Base-by-base conservation (phyloP, 2,888 invertebrate species). In the Eudasyphora cyanicolor region DNA sequence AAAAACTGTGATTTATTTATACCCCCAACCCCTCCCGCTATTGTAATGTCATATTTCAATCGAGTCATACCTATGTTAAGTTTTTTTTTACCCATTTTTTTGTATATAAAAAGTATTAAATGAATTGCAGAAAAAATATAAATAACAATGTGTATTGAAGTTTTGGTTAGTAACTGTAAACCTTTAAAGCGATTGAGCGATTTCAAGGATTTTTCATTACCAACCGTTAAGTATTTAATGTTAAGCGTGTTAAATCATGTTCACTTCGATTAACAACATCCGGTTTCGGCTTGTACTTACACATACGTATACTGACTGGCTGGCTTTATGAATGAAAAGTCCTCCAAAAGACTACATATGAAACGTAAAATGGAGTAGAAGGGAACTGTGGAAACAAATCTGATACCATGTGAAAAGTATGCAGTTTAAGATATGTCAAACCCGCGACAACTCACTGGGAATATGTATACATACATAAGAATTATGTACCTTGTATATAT, bases 51-150 rank as follows among this genome's bases (percentile, higher is more conserved):
- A 38, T 45, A n/a, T 29, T 42, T 29, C 12, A 42, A 67, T 42
- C 67, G 42, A 67, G 73, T 67, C 73, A 78, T 79, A n/a, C n/a
- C n/a, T n/a, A 79, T 45, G 67, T 74, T 79, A 32, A 67, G 71
- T 60, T 42, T 67, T 38, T 64, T 67, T 35, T 64, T 38, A 27
- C n/a, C 10, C 14, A 60, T 14, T 29, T 67, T 42, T 67, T 21
- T 67, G 42, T 12, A 67, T 3, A 67, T 7, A 64, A 6, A 4
- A 62, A 32, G 5, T 27, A 62, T 32, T 38, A 64, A 10, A 38
- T 42, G 21, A 42, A 24, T 67, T 64, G 38, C 21, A 35, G 45
- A 69, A 71, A 71, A 51, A 70, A 49, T 45, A 51, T 19, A 19
- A 19, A 12, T 29, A n/a, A 38, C 64, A 35, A 67, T 27, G 57